Conservation (phyloP, 2,797 vertebrate genomes). For the Gobionotothen gibberifrons region DNA sequence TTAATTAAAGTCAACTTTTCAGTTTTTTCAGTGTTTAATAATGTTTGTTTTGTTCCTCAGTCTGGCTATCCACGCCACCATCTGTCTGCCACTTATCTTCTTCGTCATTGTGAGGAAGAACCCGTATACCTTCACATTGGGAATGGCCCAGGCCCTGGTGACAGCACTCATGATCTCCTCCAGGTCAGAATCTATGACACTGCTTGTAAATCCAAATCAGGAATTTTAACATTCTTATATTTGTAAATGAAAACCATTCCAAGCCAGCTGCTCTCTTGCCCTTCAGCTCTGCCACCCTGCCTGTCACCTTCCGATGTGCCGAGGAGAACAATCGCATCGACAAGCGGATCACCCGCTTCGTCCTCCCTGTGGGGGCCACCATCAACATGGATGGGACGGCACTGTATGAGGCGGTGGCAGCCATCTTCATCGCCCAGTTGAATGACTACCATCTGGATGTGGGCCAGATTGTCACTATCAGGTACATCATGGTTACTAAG, state of each 20-base stretch:
- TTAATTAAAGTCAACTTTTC: no score
- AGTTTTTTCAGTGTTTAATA: not conserved
- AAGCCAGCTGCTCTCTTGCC: not conserved
- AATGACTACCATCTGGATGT: conserved; percentile 90
- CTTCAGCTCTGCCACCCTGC: conserved; percentile 94
- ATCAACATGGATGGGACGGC: conserved; percentile 99
- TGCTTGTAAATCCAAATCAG: not conserved
- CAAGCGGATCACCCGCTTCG: conserved; percentile 96
- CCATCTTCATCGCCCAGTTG: conserved; percentile 96
- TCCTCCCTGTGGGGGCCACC: conserved; percentile 96
- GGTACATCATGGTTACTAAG: conserved; percentile 76
- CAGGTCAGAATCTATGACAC: conserved; percentile 84
- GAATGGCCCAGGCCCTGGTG: conserved; percentile 96
- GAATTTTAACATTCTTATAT: no score
- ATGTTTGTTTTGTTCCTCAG: conserved; percentile 72
- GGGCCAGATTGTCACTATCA: conserved; percentile 95
- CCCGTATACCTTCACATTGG: conserved; percentile 91
- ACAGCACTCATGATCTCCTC: conserved; percentile 99
- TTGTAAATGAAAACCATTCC: not conserved
- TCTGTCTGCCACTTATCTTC: conserved; percentile 93
- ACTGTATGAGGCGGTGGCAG: conserved; percentile 96
- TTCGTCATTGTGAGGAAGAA: conserved; percentile 94
- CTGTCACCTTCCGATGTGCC: conserved; percentile 95
- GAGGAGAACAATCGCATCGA: conserved; percentile 95
- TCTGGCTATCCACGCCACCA: conserved; percentile 90